Conservation (phyloP, 1,140 invertebrate species). For the Cotesia vestalis region DNA sequence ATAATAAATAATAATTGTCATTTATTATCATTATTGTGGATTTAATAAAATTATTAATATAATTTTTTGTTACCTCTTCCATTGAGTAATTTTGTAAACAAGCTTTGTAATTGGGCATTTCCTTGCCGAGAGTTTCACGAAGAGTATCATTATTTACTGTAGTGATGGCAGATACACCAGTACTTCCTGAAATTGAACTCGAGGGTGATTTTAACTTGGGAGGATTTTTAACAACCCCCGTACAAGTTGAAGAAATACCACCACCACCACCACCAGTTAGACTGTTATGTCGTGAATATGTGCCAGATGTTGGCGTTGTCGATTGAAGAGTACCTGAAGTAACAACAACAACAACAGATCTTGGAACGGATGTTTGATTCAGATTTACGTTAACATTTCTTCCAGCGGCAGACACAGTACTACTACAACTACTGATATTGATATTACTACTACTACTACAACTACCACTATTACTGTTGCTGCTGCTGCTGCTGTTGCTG, state of each 20-base stretch:
- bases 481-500: conserved; percentile 47
- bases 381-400: no score
- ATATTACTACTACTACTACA: no score
- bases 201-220: conserved; percentile 23
- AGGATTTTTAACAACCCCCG: conserved; percentile 14
- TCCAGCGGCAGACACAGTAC: no score
- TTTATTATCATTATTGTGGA: conserved; percentile 17
- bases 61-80: conserved; percentile 56
- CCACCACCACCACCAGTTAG: no score
- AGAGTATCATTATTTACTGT: conserved; percentile 54
- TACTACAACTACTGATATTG: no score
- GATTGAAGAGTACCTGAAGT: no score
- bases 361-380: no score
- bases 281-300: no score
- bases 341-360: no score
- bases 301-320: no score
- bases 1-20: conserved; percentile 2
- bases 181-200: conserved; percentile 52
- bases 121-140: conserved; percentile 62
- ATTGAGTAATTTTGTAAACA: conserved; percentile 61
- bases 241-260: conserved; percentile 21
- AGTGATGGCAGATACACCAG: conserved; percentile 50
- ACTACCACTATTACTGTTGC: neutral
- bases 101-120: conserved; percentile 63
- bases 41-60: conserved; percentile 11